A percentile compares a stretch with the other conserved stretches of the same genome.
phyloP scores from a whole-genome alignment of 2,888 invertebrate genomes.

The Hydrotaea cyrtoneurina region DNA sequence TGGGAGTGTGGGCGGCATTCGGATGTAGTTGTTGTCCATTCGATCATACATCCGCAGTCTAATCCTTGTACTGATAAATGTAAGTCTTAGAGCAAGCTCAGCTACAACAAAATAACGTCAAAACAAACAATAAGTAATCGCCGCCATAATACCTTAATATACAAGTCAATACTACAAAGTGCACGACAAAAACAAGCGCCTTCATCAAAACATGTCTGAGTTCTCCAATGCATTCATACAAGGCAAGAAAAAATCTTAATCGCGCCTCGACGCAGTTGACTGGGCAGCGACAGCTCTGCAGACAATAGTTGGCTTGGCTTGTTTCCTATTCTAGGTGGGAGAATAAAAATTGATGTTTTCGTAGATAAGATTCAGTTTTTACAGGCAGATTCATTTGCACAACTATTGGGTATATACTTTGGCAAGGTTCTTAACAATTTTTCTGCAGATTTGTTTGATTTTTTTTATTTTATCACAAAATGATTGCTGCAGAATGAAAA shows the following conservation, averaged over 20 bases:
- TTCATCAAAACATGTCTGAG: slow-evolving; percentile 4
- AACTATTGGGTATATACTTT: background rate
- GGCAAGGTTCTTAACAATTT: slow-evolving; percentile 24
- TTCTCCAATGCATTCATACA: background rate
- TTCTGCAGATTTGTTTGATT: background rate
- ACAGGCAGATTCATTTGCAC: slow-evolving; percentile 9
- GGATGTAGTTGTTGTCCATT: slow-evolving; percentile 64
- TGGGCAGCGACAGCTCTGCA: slow-evolving; percentile 24
- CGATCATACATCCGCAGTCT: slow-evolving; percentile 50
- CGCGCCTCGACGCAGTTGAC: slow-evolving; percentile 16
- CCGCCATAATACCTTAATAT: background rate
- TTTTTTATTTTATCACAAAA: slow-evolving; percentile 43
- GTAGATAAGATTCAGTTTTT: background rate
- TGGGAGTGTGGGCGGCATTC: slow-evolving; percentile 62
- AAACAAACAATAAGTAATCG: background rate
- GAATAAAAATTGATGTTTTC: slow-evolving; percentile 47
- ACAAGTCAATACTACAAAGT: background rate
- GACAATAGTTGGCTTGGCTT: slow-evolving; percentile 40
- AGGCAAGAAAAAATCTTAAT: slow-evolving; percentile 37
- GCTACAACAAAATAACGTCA: background rate
- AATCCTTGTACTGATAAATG: background rate
- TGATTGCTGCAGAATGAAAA: slow-evolving; percentile 44
- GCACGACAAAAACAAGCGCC: background rate
- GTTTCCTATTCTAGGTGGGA: slow-evolving; percentile 36
- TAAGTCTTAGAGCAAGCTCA: background rate